Evolutionary conservation across 2,113 vertebrate genomes (phyloP).

Genomic region (Zosterops japonicus): DNA sequence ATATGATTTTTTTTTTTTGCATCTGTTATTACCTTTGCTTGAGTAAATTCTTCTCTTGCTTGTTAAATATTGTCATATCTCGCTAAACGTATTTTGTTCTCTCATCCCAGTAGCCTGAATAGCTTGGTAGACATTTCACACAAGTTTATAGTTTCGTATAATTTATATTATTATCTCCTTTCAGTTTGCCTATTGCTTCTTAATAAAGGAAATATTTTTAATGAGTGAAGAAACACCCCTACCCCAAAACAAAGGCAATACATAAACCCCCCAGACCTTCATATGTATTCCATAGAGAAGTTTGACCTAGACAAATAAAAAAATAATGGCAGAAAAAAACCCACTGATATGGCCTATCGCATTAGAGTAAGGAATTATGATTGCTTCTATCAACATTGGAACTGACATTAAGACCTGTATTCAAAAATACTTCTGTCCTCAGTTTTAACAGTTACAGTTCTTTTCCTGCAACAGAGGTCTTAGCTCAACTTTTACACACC

Average conservation of each 20-base stretch:
- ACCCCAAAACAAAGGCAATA: neutral
- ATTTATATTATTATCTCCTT: neutral
- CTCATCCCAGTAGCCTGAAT: neutral
- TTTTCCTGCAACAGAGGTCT: neutral
- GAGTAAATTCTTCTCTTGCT: neutral
- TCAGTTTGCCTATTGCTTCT: neutral
- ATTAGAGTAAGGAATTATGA: neutral
- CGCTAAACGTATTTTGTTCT: neutral
- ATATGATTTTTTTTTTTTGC: neutral
- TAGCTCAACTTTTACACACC: neutral
- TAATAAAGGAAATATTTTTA: neutral
- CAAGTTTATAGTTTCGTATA: neutral
- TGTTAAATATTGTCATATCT: neutral
- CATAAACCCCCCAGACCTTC: accelerated
- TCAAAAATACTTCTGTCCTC: neutral
- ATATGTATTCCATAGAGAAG: neutral
- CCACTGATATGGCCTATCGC: neutral
- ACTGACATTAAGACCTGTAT: neutral
- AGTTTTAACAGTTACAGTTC: neutral
- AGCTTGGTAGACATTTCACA: neutral
- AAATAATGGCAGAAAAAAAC: neutral
- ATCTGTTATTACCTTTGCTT: neutral
- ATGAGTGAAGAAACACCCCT: neutral
- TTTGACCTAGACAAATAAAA: neutral
- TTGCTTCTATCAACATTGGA: neutral